Evolutionary conservation across 53 echinoderm and acorn worm genomes (phyloP).

Genomic region (Hippasteria phrygiana): DNA sequence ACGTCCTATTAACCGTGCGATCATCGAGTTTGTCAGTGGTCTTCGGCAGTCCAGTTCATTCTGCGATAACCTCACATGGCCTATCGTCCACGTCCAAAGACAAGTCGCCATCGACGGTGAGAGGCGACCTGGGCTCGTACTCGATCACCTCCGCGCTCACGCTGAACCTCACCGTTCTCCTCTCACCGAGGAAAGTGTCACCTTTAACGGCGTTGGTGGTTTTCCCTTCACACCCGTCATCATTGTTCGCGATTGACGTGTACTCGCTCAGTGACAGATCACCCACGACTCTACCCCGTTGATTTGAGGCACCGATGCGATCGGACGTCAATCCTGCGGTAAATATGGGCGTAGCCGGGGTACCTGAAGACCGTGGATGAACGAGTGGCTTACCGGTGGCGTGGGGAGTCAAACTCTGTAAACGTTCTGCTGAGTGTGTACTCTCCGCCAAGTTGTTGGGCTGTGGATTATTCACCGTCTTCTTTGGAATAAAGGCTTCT

Average conservation of each 20-base stretch:
- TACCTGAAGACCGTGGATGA: no score
- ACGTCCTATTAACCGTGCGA: no score
- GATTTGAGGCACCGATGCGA: no score
- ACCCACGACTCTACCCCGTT: neutral
- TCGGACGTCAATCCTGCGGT: no score
- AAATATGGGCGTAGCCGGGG: no score
- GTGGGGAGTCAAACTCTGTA: no score
- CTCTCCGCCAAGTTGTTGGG: neutral
- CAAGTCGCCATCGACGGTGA: neutral
- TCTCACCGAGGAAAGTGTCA: conserved; percentile 32
- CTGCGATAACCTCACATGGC: neutral
- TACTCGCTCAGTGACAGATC: conserved; percentile 41
- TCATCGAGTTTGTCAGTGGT: no score
- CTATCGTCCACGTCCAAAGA: neutral
- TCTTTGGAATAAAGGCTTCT: neutral
- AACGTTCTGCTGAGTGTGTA: neutral
- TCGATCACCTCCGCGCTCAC: conserved; percentile 41
- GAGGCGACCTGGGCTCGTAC: conserved; percentile 28
- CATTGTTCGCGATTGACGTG: conserved; percentile 31
- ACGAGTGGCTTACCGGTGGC: no score
- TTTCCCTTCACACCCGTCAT: conserved; percentile 44
- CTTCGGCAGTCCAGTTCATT: neutral
- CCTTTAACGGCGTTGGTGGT: neutral
- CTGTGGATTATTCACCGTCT: neutral
- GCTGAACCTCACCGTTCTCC: conserved; percentile 57